Conservation (phyloP, 2,888 invertebrate genomes). For the Baccha elongata region DNA sequence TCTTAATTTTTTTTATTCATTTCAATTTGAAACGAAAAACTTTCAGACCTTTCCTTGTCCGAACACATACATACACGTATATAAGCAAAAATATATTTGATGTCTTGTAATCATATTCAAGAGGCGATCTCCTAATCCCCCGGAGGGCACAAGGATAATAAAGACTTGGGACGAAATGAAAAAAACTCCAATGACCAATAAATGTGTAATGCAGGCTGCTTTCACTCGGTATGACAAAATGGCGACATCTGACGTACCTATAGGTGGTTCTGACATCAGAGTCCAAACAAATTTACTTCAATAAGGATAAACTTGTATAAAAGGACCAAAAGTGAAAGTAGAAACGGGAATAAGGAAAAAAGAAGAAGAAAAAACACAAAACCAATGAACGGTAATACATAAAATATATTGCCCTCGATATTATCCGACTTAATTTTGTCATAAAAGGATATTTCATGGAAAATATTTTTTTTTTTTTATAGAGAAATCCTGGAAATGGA, state of each 20-base stretch:
- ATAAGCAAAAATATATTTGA: conserved; percentile 29
- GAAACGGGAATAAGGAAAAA: neutral
- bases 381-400: conserved; percentile 46
- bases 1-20: conserved; percentile 41
- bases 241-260: conserved; percentile 55
- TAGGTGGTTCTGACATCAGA: conserved; percentile 5
- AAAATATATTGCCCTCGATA: conserved; percentile 65
- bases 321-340: conserved; percentile 29
- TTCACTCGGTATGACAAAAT: conserved; percentile 47
- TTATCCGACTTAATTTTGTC: conserved; percentile 63
- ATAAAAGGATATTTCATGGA: conserved; percentile 66
- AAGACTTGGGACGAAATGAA: conserved; percentile 12
- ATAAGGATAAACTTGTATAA: conserved; percentile 13
- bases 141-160: conserved; percentile 12
- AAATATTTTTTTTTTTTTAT: conserved; percentile 36
- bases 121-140: conserved; percentile 29
- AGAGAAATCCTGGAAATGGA: conserved; percentile 2
- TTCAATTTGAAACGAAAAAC: conserved; percentile 40
- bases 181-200: conserved; percentile 53
- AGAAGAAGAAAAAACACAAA: conserved; percentile 1
- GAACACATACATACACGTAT: neutral
- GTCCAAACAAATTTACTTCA: conserved; percentile 38
- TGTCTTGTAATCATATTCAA: conserved; percentile 62
- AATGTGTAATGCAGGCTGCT: conserved; percentile 50
- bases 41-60: conserved; percentile 14